Conservation (phyloP, 2,113 vertebrate genomes). For the Leucopsar rothschildi region DNA sequence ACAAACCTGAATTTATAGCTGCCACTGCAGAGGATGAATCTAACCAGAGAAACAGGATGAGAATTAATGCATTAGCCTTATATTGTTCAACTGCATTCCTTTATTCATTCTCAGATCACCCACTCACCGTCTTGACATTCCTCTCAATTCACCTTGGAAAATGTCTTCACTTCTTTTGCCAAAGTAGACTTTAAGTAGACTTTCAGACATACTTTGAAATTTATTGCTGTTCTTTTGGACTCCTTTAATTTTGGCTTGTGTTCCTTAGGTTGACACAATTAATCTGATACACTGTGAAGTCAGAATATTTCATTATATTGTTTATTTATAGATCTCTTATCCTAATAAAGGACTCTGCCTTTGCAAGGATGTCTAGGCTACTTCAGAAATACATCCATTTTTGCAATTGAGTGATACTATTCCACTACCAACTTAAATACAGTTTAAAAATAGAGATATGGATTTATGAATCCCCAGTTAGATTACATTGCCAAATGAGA, state of each 20-base stretch:
- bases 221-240: neutral
- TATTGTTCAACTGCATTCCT: neutral
- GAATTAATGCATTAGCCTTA: conserved; percentile 19
- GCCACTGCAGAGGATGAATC: neutral
- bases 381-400: neutral
- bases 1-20: conserved; percentile 9
- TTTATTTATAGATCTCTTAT: neutral
- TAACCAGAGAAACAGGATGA: neutral
- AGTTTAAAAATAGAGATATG: neutral
- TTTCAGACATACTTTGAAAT: neutral
- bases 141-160: neutral
- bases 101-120: neutral
- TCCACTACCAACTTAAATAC: neutral
- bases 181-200: neutral
- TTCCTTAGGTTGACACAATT: neutral
- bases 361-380: neutral
- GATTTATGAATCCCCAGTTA: neutral
- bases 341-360: neutral
- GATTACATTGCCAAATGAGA: neutral
- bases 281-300: neutral
- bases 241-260: neutral
- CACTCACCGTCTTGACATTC: neutral
- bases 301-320: neutral
- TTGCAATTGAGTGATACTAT: neutral
- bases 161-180: neutral